A percentile compares a stretch with the other conserved stretches of the same genome.
Evolutionary conservation across 2,113 vertebrate genomes (phyloP).

Genomic region (Salvator merianae): DNA sequence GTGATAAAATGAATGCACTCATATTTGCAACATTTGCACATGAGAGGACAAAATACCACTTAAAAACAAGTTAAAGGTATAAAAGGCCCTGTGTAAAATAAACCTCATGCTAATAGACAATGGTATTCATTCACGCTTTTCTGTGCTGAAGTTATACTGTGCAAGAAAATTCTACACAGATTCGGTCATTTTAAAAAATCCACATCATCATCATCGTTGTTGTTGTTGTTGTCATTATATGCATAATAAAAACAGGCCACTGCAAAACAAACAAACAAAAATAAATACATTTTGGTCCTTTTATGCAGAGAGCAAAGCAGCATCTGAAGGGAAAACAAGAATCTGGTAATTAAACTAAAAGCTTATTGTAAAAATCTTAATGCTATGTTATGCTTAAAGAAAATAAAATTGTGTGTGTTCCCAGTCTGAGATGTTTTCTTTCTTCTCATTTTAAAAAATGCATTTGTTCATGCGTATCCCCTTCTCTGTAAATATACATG

Average conservation of each 20-base stretch:
- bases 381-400: conserved; percentile 40
- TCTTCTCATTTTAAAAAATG: conserved; percentile 16
- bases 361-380: conserved; percentile 48
- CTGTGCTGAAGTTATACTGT: conserved; percentile 57
- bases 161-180: conserved; percentile 59
- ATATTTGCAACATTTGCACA: conserved; percentile 61
- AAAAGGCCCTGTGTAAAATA: conserved; percentile 71
- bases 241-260: conserved; percentile 55
- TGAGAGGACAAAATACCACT: conserved; percentile 60
- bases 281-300: conserved; percentile 37
- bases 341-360: conserved; percentile 46
- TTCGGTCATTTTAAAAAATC: background rate
- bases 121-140: conserved; percentile 55
- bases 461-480: conserved; percentile 42
- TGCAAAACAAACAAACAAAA: background rate
- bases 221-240: conserved; percentile 58
- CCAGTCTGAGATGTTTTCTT: conserved; percentile 37
- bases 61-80: conserved; percentile 69
- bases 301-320: conserved; percentile 48
- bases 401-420: conserved; percentile 42
- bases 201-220: background rate
- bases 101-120: conserved; percentile 63
- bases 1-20: conserved; percentile 68
- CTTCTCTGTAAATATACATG: conserved; percentile 22
- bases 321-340: conserved; percentile 27